Conservation (phyloP, 2,797 vertebrate species). For the Mormyrops boulengeri region DNA sequence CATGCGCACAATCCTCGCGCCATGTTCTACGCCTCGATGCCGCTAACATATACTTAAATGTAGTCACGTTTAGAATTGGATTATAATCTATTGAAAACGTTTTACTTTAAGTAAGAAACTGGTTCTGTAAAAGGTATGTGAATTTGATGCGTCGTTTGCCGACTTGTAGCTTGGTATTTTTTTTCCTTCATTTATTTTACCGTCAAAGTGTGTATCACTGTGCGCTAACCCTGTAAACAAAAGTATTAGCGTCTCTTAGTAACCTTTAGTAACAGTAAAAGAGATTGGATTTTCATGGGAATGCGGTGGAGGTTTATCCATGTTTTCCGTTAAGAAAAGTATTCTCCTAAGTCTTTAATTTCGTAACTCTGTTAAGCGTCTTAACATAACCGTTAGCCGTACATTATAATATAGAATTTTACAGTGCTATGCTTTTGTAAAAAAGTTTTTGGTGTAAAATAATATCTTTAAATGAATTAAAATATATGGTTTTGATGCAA, state of each 20-base stretch:
- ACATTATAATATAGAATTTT: neutral
- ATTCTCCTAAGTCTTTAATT: neutral
- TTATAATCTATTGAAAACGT: neutral
- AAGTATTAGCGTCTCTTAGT: neutral
- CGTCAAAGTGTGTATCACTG: neutral
- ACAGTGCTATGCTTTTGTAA: neutral
- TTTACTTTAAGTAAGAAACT: neutral
- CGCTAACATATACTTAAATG: neutral
- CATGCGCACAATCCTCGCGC: slow-evolving; percentile 28
- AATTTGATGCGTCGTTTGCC: neutral
- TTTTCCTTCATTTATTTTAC: neutral
- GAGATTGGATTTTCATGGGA: neutral
- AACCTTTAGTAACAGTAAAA: neutral
- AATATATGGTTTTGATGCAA: neutral
- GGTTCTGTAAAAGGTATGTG: slow-evolving; percentile 8
- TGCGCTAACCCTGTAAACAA: neutral
- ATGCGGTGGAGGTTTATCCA: neutral
- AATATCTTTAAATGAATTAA: neutral
- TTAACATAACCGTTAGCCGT: neutral
- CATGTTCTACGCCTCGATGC: neutral
- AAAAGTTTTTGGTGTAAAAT: neutral
- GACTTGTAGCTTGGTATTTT: neutral
- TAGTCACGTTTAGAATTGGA: neutral
- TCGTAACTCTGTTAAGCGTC: neutral
- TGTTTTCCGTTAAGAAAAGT: neutral